Evolutionary conservation across 2,113 vertebrate genomes (phyloP), one percentile per base, ranked within the genome.

Genomic region (Shinisaurus crocodilurus): DNA sequence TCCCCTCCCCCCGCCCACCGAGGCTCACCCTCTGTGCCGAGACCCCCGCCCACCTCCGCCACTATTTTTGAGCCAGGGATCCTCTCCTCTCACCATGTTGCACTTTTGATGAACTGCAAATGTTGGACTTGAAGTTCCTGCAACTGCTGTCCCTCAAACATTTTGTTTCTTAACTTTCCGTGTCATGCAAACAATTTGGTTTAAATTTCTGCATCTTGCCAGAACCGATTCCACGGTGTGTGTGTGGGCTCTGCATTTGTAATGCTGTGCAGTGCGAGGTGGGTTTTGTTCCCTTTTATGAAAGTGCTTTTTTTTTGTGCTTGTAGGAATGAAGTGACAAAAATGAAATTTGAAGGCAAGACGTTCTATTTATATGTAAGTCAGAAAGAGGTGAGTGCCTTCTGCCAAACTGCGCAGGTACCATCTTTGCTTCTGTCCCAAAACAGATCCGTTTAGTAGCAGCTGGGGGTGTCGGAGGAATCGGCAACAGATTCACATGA

Each of bases 291-390:
- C n/a, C 70, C 48, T 32, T 34, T 90, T 12, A 90, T 3, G 6
- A 18, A 57, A 57, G 43, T 7, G 25, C n/a, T 65, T 63, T n/a
- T n/a, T n/a, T n/a, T 92, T 88, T 97, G 91, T 93, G 89, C 93
- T 97, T 94, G 6, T 97, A 99, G 99, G 99, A 98, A 98, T 1
- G 99, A 99, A 95, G 98, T 99, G 96, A 98, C 98, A 96, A 99
- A 99, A 91, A 98, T 99, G 97, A 99, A 99, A 95, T 99, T 99
- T 2, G 99, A 99, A 94, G 99, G 98, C 93, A 99, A 99, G 97
- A 99, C 98, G 70, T 99, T 99, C 96, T 98, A 99, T 93, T 92
- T 99, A 93, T 99, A 99, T 57, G 98, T 99, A 94, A 99, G 98
- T 92, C 99, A 99, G 97, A 99, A 98, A 94, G 99, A 99, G 99